Conservation (phyloP, 2,888 invertebrate genomes). For the Amblyjoppa fuscipennis region DNA sequence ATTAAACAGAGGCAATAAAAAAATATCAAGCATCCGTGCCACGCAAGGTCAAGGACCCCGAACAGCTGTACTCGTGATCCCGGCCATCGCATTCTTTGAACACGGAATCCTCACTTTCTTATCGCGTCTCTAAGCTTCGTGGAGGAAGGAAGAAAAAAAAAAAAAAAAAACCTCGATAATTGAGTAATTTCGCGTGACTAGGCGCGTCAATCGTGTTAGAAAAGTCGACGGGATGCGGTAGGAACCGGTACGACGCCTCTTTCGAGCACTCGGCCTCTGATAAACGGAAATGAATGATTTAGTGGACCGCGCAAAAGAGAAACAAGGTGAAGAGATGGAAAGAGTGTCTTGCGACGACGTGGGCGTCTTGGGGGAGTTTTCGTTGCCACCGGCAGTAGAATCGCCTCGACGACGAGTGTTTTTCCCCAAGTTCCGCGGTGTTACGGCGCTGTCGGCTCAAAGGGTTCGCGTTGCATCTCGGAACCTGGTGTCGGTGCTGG, state of each 20-base stretch:
- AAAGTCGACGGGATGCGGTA: conserved; percentile 28
- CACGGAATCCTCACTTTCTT: conserved; percentile 12
- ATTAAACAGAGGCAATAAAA: too few species aligned
- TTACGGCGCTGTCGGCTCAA: not conserved
- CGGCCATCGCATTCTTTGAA: not conserved
- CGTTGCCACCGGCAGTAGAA: conserved; percentile 28
- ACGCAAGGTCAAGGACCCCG: not conserved
- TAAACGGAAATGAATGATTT: conserved; percentile 66
- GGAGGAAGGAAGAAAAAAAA: not conserved
- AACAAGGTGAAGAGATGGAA: not conserved
- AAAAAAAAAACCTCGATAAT: conserved; percentile 2
- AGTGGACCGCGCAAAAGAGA: conserved; percentile 40
- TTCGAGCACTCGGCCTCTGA: conserved; percentile 45
- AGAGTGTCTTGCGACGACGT: conserved; percentile 36
- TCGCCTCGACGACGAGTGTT: conserved; percentile 21
- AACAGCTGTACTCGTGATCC: not conserved
- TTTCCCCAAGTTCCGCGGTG: not conserved
- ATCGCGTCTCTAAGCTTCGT: not conserved
- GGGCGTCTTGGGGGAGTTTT: conserved; percentile 58
- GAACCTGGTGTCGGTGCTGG: not conserved
- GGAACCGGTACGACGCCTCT: conserved; percentile 22
- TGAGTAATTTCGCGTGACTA: conserved; percentile 23
- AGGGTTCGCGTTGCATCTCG: not conserved
- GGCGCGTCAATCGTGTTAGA: conserved; percentile 20
- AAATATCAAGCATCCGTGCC: too few species aligned